Evolutionary conservation across 2,888 invertebrate genomes (phyloP).

Genomic region (Pseudolycoriella hygida): DNA sequence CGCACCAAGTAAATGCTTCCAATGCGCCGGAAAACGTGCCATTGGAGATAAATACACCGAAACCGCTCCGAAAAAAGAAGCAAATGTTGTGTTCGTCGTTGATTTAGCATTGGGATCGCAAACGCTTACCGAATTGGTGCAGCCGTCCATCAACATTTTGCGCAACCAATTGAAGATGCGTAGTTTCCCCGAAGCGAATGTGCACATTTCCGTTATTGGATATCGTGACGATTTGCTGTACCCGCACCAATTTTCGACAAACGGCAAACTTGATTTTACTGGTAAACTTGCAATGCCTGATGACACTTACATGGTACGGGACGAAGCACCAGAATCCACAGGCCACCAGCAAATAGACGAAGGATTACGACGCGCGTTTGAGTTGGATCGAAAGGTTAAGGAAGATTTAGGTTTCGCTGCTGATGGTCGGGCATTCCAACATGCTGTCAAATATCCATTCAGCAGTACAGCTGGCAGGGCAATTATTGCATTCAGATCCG

Average conservation of each 20-base stretch:
- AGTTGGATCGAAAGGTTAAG: slow-evolving; percentile 18
- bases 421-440: slow-evolving; percentile 41
- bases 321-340: slow-evolving; percentile 8
- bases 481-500: slow-evolving; percentile 45
- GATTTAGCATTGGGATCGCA: slow-evolving; percentile 35
- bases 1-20: slow-evolving; percentile 47
- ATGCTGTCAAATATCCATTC: slow-evolving; percentile 50
- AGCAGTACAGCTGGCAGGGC: slow-evolving; percentile 59
- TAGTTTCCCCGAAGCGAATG: slow-evolving; percentile 31
- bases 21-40: slow-evolving; percentile 30
- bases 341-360: slow-evolving; percentile 16
- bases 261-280: slow-evolving; percentile 31
- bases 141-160: slow-evolving; percentile 19
- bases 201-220: slow-evolving; percentile 36
- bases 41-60: slow-evolving; percentile 45
- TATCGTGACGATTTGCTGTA: slow-evolving; percentile 36
- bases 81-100: slow-evolving; percentile 63
- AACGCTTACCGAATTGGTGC: slow-evolving; percentile 14
- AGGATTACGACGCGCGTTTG: slow-evolving; percentile 13
- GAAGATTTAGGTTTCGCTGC: slow-evolving; percentile 32
- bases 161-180: slow-evolving; percentile 21
- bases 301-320: slow-evolving; percentile 14
- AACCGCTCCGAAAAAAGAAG: slow-evolving; percentile 51
- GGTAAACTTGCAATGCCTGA: slow-evolving; percentile 26
- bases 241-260: slow-evolving; percentile 37